Conservation (phyloP, 1,140 invertebrate species). For the Musca domestica region DNA sequence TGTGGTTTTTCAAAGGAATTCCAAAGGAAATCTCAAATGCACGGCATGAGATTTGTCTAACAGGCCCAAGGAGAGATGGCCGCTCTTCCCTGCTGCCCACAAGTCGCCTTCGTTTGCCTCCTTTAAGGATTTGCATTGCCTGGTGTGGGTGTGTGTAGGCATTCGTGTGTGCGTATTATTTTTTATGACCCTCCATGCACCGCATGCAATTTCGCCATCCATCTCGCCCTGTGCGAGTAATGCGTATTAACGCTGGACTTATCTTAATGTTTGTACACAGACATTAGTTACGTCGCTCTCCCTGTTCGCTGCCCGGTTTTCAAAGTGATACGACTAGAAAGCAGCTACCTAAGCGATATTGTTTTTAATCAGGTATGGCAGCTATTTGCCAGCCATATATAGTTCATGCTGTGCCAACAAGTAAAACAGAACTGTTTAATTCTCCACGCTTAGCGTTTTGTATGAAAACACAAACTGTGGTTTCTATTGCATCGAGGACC, state of each 20-base stretch:
- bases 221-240: too few species aligned
- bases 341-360: neutral
- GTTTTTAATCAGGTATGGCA: neutral
- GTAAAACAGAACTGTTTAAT: neutral
- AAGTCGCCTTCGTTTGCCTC: neutral
- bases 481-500: too few species aligned
- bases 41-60: neutral
- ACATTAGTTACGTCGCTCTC: slow-evolving; percentile 3
- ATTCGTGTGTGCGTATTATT: too few species aligned
- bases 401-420: neutral
- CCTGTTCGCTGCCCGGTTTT: too few species aligned
- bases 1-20: slow-evolving; percentile 21
- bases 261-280: slow-evolving; percentile 12
- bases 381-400: too few species aligned
- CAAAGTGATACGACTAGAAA: slow-evolving; percentile 2
- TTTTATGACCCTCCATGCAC: too few species aligned
- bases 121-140: neutral
- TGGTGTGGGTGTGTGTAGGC: neutral
- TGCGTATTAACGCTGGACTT: too few species aligned
- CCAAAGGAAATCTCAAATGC: neutral
- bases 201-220: too few species aligned
- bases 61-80: neutral
- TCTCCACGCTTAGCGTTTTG: neutral
- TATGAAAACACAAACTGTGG: too few species aligned
- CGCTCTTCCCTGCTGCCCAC: too few species aligned